phyloP scores from a whole-genome alignment of 2,888 invertebrate genomes.

The Bombylius major region DNA sequence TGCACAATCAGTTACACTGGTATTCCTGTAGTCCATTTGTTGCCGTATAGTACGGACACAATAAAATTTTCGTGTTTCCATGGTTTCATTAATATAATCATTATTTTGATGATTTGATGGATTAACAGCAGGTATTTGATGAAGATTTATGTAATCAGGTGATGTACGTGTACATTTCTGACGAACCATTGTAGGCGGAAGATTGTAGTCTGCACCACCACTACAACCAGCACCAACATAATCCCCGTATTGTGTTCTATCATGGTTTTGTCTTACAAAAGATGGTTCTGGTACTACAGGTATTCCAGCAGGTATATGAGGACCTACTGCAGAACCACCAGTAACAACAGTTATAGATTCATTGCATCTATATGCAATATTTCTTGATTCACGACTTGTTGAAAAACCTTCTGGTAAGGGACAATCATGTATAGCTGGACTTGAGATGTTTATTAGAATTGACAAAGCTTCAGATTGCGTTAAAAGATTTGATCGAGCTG shows the following conservation, averaged over 20 bases:
- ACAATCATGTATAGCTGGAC: constrained; percentile 49
- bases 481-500: constrained; percentile 60
- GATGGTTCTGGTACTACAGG: too few species aligned
- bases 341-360: not conserved
- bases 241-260: not conserved
- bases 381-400: constrained; percentile 33
- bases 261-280: not conserved
- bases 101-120: constrained; percentile 5
- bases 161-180: constrained; percentile 1
- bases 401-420: constrained; percentile 66
- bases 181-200: not conserved
- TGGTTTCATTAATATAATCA: constrained; percentile 15
- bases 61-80: constrained; percentile 48
- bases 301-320: too few species aligned
- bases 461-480: constrained; percentile 66
- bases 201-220: not conserved
- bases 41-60: constrained; percentile 54
- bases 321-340: not conserved
- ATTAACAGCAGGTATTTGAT: not conserved
- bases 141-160: not conserved
- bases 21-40: constrained; percentile 61
- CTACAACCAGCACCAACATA: not conserved
- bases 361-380: not conserved
- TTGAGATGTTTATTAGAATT: constrained; percentile 71
- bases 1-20: constrained; percentile 61